phyloP scores from a whole-genome alignment of 1,140 invertebrate species.

The Cecropterus lyciades region DNA sequence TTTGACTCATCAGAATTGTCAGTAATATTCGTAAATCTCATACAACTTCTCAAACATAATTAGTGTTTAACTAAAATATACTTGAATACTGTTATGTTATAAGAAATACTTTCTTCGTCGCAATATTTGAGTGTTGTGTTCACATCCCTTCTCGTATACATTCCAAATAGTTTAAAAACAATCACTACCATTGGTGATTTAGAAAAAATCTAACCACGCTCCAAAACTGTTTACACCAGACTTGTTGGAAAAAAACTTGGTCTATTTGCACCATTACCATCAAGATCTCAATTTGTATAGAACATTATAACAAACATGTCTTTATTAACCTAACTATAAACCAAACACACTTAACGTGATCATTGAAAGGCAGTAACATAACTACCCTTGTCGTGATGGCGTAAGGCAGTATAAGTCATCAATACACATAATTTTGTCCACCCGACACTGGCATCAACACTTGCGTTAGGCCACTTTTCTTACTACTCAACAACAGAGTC shows the following conservation, averaged over 20 bases:
- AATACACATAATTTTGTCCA: neutral
- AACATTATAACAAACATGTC: constrained; percentile 20
- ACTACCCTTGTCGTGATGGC: neutral
- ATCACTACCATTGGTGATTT: neutral
- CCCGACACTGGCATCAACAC: constrained; percentile 40
- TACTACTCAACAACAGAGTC: constrained; percentile 59
- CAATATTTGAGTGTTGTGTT: neutral
- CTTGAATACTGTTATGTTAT: constrained; percentile 6
- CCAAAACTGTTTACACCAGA: neutral
- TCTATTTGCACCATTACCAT: neutral
- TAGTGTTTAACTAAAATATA: constrained; percentile 7
- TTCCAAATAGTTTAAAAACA: neutral
- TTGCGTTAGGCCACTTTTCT: constrained; percentile 68
- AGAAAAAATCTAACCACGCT: neutral
- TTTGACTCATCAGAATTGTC: neutral
- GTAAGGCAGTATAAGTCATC: constrained; percentile 38
- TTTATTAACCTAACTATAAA: constrained; percentile 3
- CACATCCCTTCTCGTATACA: neutral
- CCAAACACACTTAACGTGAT: constrained; percentile 10
- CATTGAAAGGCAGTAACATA: constrained; percentile 5
- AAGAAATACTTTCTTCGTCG: constrained; percentile 4
- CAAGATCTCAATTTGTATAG: constrained; percentile 16
- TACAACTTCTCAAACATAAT: neutral
- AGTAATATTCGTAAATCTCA: neutral
- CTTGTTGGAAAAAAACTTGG: neutral